Percentiles rank a stretch among this genome's conserved stretches.
These are phyloP conservation scores for Mesochorus sp. DNA, from an alignment of 2,888 invertebrate genomes.

Conservation along the genomic window DNA sequence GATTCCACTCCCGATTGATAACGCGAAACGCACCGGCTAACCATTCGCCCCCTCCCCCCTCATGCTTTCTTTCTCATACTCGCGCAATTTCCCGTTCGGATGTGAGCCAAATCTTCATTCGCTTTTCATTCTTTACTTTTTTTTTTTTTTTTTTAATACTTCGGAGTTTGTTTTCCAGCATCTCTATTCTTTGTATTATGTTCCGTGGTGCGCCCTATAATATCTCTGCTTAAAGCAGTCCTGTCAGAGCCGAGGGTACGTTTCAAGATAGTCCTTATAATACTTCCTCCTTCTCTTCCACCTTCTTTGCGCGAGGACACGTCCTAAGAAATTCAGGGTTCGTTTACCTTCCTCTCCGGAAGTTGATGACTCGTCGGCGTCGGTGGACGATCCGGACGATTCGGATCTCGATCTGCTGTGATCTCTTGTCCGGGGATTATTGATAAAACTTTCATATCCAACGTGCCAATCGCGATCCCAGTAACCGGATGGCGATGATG, in stretches of 20 bases:
- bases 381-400: constrained; percentile 77
- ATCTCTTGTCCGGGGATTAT: constrained; percentile 52
- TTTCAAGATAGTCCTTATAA: too few species aligned
- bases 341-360: constrained; percentile 80
- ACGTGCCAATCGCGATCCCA: constrained; percentile 62
- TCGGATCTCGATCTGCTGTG: constrained; percentile 63
- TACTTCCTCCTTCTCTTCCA: too few species aligned
- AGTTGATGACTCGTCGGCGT: constrained; percentile 79
- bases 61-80: constrained; percentile 39
- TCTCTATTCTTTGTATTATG: neutral
- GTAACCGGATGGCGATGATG: constrained; percentile 57
- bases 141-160: neutral
- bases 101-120: constrained; percentile 57
- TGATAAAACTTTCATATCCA: constrained; percentile 61
- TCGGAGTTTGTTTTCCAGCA: neutral
- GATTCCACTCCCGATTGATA: constrained; percentile 55
- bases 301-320: too few species aligned
- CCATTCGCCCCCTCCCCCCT: constrained; percentile 42
- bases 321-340: too few species aligned
- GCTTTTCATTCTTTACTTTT: neutral
- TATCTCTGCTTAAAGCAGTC: too few species aligned
- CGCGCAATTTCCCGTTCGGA: constrained; percentile 56
- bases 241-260: too few species aligned
- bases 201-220: neutral
- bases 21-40: constrained; percentile 41